Percentiles rank a stretch among this genome's conserved stretches.
These are phyloP conservation scores for Chionomys nivalis DNA, from an alignment of 2,113 vertebrate species.

Conservation along the genomic window DNA sequence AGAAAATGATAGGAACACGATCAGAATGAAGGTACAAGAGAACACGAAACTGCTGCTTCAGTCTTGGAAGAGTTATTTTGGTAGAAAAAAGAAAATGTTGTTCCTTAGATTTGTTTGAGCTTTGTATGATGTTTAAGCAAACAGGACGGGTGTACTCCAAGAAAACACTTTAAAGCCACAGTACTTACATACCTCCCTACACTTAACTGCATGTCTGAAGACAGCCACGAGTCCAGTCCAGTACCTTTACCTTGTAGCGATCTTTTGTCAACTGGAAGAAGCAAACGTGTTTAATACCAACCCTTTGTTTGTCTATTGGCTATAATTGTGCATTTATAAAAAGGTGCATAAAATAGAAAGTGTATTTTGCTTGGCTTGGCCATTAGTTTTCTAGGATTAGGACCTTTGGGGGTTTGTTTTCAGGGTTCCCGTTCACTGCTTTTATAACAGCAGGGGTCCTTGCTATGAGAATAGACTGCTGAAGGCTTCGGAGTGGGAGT, in stretches of 20 bases:
- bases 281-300: not conserved
- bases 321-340: not conserved
- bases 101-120: not conserved
- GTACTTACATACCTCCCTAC: not conserved
- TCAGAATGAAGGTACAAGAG: slow-evolving; percentile 14
- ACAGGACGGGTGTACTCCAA: not conserved
- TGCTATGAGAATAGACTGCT: not conserved
- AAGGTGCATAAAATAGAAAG: not conserved
- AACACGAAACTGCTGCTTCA: not conserved
- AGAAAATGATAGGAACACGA: not conserved
- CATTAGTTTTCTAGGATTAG: not conserved
- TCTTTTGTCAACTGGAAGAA: not conserved
- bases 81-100: not conserved
- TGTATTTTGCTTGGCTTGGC: not conserved
- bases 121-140: slow-evolving; percentile 23
- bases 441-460: not conserved
- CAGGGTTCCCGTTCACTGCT: not conserved
- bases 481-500: not conserved
- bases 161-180: not conserved
- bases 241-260: not conserved
- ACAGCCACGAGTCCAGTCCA: not conserved
- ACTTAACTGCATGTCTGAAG: not conserved
- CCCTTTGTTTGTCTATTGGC: not conserved
- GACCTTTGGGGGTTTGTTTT: not conserved
- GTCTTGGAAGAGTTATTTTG: slow-evolving; percentile 38